Base-by-base conservation (phyloP, 2,888 invertebrate species). In the Scaptomyza caliginosa region DNA sequence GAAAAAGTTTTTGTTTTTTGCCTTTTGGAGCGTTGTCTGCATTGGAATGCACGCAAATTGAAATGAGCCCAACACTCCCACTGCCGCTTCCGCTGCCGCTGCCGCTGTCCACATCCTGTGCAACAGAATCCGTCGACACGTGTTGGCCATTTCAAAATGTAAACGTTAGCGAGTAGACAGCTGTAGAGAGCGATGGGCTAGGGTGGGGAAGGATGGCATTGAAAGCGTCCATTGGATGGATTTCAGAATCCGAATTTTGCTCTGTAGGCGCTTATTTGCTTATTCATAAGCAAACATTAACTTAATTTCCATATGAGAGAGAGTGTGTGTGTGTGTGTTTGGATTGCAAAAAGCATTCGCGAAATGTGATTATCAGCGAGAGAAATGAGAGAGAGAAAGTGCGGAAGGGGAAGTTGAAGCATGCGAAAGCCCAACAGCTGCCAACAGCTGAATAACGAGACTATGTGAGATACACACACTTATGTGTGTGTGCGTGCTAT, bases 221-320 rank as follows among this genome's bases (percentile, higher is more conserved):
- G 28, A 7, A 23, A 0, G 63, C 64, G 83, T 80, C 83, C 86
- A 79, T 83, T 80, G 83, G 83, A 62, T 42, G 71, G 43, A 43
- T 46, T 42, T 43, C 54, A 28, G 68, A 66, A 57, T 48, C 46
- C 16, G 42, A 42, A 77, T 40, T 56, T 32, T 42, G 54, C 43
- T 50, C 78, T 74, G 74, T 80, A 83, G 80, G 86, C 82, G 77
- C 74, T 86, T 89, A 84, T 90, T 90, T 90, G 88, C 86, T 89
- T 89, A 89, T 90, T 89, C 90, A 89, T 89, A 90, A 89, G 88
- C 89, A 89, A 90, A 90, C 87, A 90, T 90, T 90, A 87, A 89
- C 90, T 89, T 89, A 88, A 89, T 89, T 90, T 89, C 74, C 88
- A 80, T 80, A 52, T 38, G 54, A 39, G 50, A 40, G 57, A 30